Base-by-base conservation (phyloP, 53 echinoderm and acorn worm genomes). In the Stichopus horrens region DNA sequence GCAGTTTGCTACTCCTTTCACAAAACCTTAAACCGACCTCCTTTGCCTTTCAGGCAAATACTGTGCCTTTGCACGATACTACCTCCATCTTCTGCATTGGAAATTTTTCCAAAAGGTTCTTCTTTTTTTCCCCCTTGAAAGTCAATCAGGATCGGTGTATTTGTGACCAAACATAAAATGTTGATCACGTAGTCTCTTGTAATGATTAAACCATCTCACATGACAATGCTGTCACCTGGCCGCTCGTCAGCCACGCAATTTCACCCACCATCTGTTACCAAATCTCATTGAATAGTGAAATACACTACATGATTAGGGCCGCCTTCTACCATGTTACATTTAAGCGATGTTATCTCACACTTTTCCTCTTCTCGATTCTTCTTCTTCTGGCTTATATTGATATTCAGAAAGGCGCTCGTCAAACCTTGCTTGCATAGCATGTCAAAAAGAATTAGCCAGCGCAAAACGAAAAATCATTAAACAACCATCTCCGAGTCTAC, bases 391-490 rank as follows among this genome's bases (percentile, higher is more conserved):
- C 19, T 79, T 79, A 18, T 81, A 81, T 80, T 7, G 55, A 80
- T 81, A 81, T 81, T 57, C 81, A 21, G 55, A 57, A 81, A 81
- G 81, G 81, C 22, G 81, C 81, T 54, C 58, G 21, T 81, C 81
- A 81, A n/a, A 18, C 58, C 8, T 58, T 8, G 21, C n/a, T 20
- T 81, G 57, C 55, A 81, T 81, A 58, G 58, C 81, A 81, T 57
- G 21, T 20, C 58, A 56, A 56, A 5, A 57, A 5, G 81, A 58
- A 21, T 81, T 81, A 58, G 21, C 22, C 52, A 56, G 13, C 11
- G 81, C 57, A 55, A 81, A 57, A 81, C 57, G 7, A 81, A 81
- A 81, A 81, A 81, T 81, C 81, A 81, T 81, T 81, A 81, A 81
- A 81, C 81, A 57, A 81, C 56, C 8, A 57, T 75, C 75, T 52